Percentiles rank a stretch among this genome's conserved stretches.
Conservation (phyloP, 2,888 invertebrate genomes). For the Lutraria lutraria region DNA sequence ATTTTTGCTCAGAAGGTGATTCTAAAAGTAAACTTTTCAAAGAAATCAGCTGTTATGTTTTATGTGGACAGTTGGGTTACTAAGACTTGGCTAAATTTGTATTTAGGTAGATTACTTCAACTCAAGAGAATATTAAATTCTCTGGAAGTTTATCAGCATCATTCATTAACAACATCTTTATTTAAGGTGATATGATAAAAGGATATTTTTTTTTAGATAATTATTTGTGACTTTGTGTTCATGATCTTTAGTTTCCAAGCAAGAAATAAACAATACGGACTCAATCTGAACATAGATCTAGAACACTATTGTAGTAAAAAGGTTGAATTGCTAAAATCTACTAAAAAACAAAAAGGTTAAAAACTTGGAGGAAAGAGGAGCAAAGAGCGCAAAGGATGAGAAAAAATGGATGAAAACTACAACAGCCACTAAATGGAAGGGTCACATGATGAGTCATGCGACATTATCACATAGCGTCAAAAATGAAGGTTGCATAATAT, state of each 20-base stretch:
- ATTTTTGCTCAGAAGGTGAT: too few species aligned
- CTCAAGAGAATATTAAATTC: too few species aligned
- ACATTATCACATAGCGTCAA: constrained; percentile 59
- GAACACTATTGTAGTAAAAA: constrained; percentile 43
- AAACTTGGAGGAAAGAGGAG: neutral
- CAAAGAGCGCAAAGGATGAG: neutral
- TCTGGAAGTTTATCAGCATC: too few species aligned
- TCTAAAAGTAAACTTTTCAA: too few species aligned
- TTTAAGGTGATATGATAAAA: too few species aligned
- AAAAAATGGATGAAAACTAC: constrained; percentile 34
- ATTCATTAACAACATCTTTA: too few species aligned
- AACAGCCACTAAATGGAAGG: constrained; percentile 49
- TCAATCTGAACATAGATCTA: constrained; percentile 37
- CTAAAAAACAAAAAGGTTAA: neutral
- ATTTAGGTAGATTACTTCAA: too few species aligned
- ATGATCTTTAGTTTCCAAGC: constrained; percentile 9
- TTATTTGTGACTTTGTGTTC: neutral
- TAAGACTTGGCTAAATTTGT: too few species aligned
- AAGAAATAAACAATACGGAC: neutral
- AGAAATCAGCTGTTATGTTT: too few species aligned
- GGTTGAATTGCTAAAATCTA: constrained; percentile 13
- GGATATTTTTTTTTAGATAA: neutral
- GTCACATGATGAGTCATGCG: constrained; percentile 57
- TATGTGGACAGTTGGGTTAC: too few species aligned
- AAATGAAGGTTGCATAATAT: constrained; percentile 55